A percentile compares a stretch with the other conserved stretches of the same genome.
phyloP scores from a whole-genome alignment of 2,797 vertebrate genomes.

The Thaleichthys pacificus region DNA sequence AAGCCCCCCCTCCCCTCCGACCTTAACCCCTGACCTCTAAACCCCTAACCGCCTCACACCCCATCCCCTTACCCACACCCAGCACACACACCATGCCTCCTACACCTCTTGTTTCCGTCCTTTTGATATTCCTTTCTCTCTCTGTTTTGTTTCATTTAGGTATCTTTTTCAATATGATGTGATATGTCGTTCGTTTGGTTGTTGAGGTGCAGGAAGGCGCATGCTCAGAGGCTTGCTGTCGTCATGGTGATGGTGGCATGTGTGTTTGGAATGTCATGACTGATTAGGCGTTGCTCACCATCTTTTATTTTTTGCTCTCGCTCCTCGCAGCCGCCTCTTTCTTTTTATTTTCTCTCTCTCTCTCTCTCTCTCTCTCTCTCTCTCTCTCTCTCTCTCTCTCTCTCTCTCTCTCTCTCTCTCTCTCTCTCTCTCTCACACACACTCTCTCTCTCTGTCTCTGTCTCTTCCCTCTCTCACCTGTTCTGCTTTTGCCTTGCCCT shows the following conservation, averaged over 20 bases:
- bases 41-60: background rate
- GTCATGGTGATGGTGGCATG: constrained; percentile 53
- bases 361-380: constrained; percentile 17
- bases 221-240: constrained; percentile 55
- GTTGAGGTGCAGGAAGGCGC: constrained; percentile 60
- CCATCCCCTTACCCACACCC: background rate
- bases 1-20: constrained; percentile 4
- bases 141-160: constrained; percentile 27
- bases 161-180: constrained; percentile 26
- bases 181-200: background rate
- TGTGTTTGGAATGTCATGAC: constrained; percentile 76
- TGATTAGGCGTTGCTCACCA: constrained; percentile 64
- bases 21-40: background rate
- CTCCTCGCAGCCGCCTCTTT: constrained; percentile 48
- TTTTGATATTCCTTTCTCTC: constrained; percentile 2
- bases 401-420: background rate
- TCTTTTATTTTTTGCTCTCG: constrained; percentile 68
- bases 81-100: constrained; percentile 34
- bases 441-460: background rate
- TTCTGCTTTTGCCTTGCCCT: constrained; percentile 27
- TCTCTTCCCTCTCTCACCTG: background rate
- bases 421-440: background rate
- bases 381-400: background rate
- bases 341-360: constrained; percentile 56
- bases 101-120: background rate